These are phyloP conservation scores for Drosophila santomea DNA, from an alignment of 1,140 invertebrate species.

Conservation along the genomic window DNA sequence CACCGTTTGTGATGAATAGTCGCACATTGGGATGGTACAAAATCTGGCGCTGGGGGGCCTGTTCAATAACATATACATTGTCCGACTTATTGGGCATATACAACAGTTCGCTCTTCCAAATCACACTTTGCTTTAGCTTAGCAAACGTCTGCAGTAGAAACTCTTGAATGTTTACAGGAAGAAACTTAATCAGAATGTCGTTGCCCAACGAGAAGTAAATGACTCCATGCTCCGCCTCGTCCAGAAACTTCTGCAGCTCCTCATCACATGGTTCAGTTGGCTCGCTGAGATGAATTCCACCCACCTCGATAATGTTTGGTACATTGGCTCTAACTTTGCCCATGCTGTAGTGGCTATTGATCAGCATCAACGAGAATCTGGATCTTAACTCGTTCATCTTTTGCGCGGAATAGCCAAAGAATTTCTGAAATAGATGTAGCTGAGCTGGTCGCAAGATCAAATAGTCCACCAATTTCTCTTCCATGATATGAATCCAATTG, in stretches of 20 bases:
- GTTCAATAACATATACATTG: conserved; percentile 88
- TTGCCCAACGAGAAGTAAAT: conserved; percentile 88
- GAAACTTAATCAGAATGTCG: conserved; percentile 85
- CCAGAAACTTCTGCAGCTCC: conserved; percentile 85
- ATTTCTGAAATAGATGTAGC: conserved; percentile 60
- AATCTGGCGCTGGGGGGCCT: conserved; percentile 85
- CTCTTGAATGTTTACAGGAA: conserved; percentile 85
- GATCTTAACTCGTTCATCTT: conserved; percentile 34
- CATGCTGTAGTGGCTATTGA: conserved; percentile 68
- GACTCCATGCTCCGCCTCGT: conserved; percentile 86
- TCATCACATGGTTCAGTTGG: conserved; percentile 55
- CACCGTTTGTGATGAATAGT: conserved; percentile 59
- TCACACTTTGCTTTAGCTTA: conserved; percentile 75
- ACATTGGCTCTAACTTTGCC: conserved; percentile 60
- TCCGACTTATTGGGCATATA: conserved; percentile 68
- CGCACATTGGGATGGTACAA: conserved; percentile 74
- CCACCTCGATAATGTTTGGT: conserved; percentile 83
- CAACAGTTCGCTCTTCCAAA: conserved; percentile 86
- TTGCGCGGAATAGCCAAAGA: conserved; percentile 39
- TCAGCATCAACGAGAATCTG: conserved; percentile 54
- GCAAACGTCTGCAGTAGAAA: conserved; percentile 33
- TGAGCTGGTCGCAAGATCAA: conserved; percentile 60
- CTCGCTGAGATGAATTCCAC: conserved; percentile 86
- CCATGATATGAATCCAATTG: conserved; percentile 72
- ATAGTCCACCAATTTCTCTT: conserved; percentile 38